Conservation (phyloP, 2,113 vertebrate species). For the Xiphorhynchus elegans region DNA sequence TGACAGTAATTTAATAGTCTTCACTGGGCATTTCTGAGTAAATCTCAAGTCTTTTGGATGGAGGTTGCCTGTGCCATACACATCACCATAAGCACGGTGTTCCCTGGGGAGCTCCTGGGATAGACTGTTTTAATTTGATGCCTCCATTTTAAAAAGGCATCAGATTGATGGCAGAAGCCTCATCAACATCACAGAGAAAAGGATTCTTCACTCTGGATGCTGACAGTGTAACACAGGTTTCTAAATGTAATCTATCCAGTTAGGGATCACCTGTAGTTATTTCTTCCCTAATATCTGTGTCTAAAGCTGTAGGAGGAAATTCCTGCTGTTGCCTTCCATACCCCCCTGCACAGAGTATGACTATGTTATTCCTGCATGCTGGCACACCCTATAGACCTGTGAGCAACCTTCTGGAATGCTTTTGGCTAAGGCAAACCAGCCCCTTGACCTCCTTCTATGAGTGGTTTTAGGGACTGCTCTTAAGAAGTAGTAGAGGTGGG, state of each 20-base stretch:
- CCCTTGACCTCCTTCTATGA: background rate
- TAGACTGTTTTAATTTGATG: background rate
- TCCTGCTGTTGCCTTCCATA: background rate
- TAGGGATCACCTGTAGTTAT: background rate
- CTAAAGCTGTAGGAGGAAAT: background rate
- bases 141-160: background rate
- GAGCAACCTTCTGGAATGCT: background rate
- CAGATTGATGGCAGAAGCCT: background rate
- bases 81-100: rapidly evolving
- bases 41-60: background rate
- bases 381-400: rapidly evolving
- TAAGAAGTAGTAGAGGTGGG: background rate
- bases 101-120: background rate
- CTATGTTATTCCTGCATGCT: background rate
- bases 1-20: background rate
- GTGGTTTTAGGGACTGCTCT: background rate
- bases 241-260: background rate
- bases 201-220: background rate
- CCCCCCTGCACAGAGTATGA: background rate
- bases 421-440: background rate
- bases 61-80: background rate
- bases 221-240: background rate
- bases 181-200: background rate
- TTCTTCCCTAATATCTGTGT: background rate
- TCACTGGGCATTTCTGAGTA: background rate